Evolutionary conservation across 2,888 invertebrate genomes (phyloP).

Genomic region (Ariolimax columbianus): DNA sequence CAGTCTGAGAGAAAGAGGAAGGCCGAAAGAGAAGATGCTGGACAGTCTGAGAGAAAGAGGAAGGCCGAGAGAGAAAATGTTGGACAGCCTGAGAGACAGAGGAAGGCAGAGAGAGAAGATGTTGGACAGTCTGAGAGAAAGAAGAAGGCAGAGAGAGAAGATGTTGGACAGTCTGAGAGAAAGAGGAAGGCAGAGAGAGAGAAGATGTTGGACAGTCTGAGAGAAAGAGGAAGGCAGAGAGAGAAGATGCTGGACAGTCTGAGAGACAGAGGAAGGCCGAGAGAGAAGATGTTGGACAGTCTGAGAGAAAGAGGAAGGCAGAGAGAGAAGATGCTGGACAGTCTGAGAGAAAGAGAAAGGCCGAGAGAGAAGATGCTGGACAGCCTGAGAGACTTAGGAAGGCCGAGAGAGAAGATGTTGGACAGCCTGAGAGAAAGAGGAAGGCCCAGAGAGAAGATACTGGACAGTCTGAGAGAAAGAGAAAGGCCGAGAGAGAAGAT

Average conservation of each 20-base stretch:
- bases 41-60: not conserved
- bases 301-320: not conserved
- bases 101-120: not conserved
- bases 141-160: not conserved
- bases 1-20: no score
- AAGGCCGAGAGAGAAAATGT: not conserved
- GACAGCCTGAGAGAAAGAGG: not conserved
- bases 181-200: not conserved
- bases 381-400: not conserved
- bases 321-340: not conserved
- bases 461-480: not conserved
- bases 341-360: not conserved
- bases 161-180: not conserved
- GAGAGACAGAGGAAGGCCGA: not conserved
- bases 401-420: no score
- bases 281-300: not conserved
- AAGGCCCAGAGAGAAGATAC: not conserved
- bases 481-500: not conserved
- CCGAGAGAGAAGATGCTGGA: not conserved
- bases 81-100: not conserved
- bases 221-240: not conserved
- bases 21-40: not conserved
- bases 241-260: no score
- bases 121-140: not conserved
- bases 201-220: not conserved